A percentile compares a stretch with the other conserved stretches of the same genome.
phyloP scores from a whole-genome alignment of 2,113 vertebrate genomes.

The Microcebus lehilahytsara region DNA sequence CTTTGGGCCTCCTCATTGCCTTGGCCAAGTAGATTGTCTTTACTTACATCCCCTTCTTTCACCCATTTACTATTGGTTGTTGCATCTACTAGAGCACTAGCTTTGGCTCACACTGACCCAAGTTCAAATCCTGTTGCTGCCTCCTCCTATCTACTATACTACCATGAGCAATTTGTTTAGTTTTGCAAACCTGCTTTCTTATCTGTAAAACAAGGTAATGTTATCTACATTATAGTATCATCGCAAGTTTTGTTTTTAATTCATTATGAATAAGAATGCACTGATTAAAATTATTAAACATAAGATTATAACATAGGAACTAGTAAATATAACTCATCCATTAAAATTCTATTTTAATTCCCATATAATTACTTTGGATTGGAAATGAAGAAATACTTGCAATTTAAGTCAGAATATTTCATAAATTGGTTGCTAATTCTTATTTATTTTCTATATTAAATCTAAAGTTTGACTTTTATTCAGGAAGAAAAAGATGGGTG shows the following conservation, averaged over 20 bases:
- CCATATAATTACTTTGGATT: not conserved
- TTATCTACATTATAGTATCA: not conserved
- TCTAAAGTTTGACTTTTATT: not conserved
- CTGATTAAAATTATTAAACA: not conserved
- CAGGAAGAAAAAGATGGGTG: not conserved
- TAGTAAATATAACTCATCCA: not conserved
- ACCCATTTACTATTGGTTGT: not conserved
- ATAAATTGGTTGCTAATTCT: not conserved
- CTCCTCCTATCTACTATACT: not conserved
- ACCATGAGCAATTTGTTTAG: not conserved
- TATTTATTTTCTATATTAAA: conserved; percentile 1
- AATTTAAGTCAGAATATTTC: conserved; percentile 41
- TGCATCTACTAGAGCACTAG: not conserved
- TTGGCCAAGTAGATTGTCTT: not conserved
- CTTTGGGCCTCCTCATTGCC: not conserved
- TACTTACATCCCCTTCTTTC: not conserved
- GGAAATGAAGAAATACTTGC: conserved; percentile 3
- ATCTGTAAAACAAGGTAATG: not conserved
- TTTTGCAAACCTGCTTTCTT: not conserved
- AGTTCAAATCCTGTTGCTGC: not conserved
- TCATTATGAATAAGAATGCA: not conserved
- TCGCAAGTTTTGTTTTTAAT: conserved; percentile 28
- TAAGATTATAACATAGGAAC: not conserved
- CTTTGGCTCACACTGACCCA: not conserved
- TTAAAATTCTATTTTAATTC: not conserved